These are phyloP conservation scores for Dioctria linearis DNA, from an alignment of 2,888 invertebrate species.

Conservation along the genomic window DNA sequence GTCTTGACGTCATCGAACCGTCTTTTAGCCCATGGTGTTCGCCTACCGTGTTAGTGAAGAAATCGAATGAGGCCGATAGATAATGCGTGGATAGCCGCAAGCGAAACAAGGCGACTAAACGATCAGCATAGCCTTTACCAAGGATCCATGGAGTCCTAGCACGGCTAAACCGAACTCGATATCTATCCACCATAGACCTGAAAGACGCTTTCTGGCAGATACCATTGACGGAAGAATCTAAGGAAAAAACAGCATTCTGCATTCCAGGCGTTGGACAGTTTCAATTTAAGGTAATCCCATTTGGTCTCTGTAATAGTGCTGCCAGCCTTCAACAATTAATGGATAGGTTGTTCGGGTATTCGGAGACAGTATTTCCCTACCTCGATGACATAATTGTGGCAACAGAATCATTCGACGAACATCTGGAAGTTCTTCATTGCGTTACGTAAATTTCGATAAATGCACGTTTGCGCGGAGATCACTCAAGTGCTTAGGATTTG, in stretches of 20 bases:
- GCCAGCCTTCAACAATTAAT: neutral
- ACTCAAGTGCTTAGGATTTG: neutral
- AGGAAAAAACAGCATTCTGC: neutral
- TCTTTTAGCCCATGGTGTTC: conserved; percentile 52
- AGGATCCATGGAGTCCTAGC: neutral
- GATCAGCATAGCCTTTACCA: neutral
- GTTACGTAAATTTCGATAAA: neutral
- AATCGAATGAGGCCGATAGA: too few species aligned
- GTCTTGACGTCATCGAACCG: conserved; percentile 42
- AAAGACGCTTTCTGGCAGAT: neutral
- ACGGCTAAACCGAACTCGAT: neutral
- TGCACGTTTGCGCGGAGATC: neutral
- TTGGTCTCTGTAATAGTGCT: neutral
- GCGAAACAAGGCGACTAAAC: too few species aligned
- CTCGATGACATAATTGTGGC: neutral
- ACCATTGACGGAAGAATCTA: neutral
- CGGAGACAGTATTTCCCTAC: neutral
- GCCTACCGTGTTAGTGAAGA: neutral
- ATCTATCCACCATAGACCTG: neutral
- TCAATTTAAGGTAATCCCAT: neutral
- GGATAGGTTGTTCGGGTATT: neutral
- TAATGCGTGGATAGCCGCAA: too few species aligned
- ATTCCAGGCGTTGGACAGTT: neutral
- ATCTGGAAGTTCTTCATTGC: neutral
- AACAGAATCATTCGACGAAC: neutral